Base-by-base conservation (phyloP, 1,140 invertebrate genomes). In the Choristoneura fumiferana region DNA sequence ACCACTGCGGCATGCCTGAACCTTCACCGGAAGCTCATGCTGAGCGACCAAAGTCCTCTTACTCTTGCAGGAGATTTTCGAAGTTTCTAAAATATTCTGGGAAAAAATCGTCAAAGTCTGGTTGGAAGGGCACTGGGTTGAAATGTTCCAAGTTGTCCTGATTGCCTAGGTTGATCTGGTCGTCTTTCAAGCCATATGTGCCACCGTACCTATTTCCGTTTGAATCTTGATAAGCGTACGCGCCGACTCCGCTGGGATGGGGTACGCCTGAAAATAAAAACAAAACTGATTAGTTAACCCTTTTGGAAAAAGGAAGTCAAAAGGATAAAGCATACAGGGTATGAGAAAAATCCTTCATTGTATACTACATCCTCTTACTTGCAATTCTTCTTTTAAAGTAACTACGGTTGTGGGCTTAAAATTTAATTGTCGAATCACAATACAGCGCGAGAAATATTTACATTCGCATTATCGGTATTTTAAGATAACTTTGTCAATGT, bases 201-300 rank as follows among this genome's bases (percentile, higher is more conserved):
- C 84, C 83, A 58, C 77, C 74, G 74, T 89, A 89, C 82, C 81
- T 87, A 77, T 81, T 76, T 54, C 85, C 85, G 1, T 68, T 9
- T 1, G 85, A 71, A 64, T 87, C 85, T 57, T 76, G 70, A 58
- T 84, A 89, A 5, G 80, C 67, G 62, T 73, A 84, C 18, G 69
- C 76, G 17, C 74, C 81, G 56, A 78, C 81, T 18, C 83, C 77
- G 29, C 54, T 55, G 18, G 69, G 58, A 4, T 40, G 12, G 12
- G 43, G 43, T 49, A 18, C 22, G 36, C 65, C 65, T 68, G 65
- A 13, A 59, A 65, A 8, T 17, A 12, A 12, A 38, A 22, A 55
- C 38, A 8, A 4, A 18, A 39, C 6, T 6, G 9, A 5, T 38
- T 55, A 37, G 22, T 2, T 6, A 29, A 3, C 6, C 6, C 2